phyloP scores from a whole-genome alignment of 2,888 invertebrate genomes.

The Sinhomidia bicolor region DNA sequence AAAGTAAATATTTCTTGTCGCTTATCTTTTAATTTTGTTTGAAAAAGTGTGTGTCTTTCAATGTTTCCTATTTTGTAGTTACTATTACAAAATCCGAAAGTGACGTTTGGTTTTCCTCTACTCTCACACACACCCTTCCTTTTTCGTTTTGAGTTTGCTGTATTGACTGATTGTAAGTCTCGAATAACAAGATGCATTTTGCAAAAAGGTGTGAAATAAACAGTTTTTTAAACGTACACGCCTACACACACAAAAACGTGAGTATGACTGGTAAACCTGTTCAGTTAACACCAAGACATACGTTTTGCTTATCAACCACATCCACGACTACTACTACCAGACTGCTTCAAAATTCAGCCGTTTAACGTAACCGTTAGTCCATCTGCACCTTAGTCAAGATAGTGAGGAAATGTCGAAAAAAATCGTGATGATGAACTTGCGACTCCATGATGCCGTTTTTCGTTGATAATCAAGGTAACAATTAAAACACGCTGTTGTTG shows the following conservation, averaged over 20 bases:
- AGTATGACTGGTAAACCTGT: constrained; percentile 9
- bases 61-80: neutral
- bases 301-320: neutral
- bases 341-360: constrained; percentile 20
- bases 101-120: constrained; percentile 20
- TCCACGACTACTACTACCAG: neutral
- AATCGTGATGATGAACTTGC: constrained; percentile 8
- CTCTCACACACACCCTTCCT: neutral
- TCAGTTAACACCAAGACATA: neutral
- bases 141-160: constrained; percentile 35
- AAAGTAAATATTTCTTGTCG: no score
- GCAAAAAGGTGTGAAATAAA: neutral
- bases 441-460: neutral
- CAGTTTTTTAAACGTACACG: neutral
- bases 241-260: neutral
- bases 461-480: constrained; percentile 42
- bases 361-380: constrained; percentile 16
- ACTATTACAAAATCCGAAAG: constrained; percentile 9
- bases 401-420: neutral
- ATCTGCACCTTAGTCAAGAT: neutral
- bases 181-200: neutral
- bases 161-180: constrained; percentile 16
- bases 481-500: constrained; percentile 3
- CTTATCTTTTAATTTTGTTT: neutral
- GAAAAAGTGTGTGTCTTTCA: constrained; percentile 5